Evolutionary conservation across 2,888 invertebrate species (phyloP).

Genomic region (Abrostola triplasia): DNA sequence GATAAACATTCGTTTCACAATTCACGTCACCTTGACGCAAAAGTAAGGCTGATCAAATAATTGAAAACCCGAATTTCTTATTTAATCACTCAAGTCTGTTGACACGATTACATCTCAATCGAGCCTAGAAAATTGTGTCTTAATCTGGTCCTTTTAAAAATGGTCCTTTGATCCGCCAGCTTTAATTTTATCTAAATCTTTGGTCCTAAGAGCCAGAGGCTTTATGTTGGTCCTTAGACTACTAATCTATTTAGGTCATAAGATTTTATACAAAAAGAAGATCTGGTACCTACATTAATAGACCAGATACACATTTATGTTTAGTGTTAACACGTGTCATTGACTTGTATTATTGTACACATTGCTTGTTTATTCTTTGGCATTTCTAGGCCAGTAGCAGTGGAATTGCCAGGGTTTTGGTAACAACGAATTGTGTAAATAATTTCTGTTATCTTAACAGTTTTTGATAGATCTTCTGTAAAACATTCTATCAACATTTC

Average conservation of each 20-base stretch:
- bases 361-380: conserved; percentile 27
- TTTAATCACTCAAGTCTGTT: conserved; percentile 26
- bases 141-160: not conserved
- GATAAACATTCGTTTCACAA: conserved; percentile 36
- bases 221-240: not conserved
- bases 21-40: conserved; percentile 21
- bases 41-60: conserved; percentile 21
- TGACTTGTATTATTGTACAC: conserved; percentile 34
- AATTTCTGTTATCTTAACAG: conserved; percentile 6
- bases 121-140: not conserved
- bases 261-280: too few relatives aligned
- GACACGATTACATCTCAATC: conserved; percentile 20
- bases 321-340: conserved; percentile 38
- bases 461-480: conserved; percentile 1
- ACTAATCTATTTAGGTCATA: too few relatives aligned
- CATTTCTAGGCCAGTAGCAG: conserved; percentile 28
- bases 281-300: not conserved
- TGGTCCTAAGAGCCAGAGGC: not conserved
- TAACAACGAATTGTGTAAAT: not conserved
- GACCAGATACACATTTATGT: conserved; percentile 36
- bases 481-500: not conserved
- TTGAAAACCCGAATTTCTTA: conserved; percentile 29
- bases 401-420: conserved; percentile 21
- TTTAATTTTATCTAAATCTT: not conserved
- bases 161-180: not conserved